Conservation (phyloP, 1,140 invertebrate genomes). For the Saccostrea echinata region DNA sequence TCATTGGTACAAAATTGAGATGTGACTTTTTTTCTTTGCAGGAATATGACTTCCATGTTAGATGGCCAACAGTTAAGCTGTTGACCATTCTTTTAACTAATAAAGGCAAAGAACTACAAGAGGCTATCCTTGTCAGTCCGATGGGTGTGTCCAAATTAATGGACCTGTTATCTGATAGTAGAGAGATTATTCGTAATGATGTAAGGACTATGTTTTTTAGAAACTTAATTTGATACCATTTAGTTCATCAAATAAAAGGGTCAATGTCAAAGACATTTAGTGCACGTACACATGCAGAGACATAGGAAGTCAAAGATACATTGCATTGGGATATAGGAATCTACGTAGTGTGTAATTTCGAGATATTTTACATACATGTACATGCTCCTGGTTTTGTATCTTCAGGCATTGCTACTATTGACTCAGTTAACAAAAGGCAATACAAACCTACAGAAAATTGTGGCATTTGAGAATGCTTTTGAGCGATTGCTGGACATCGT, state of each 20-base stretch:
- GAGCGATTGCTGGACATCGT: conserved; percentile 97
- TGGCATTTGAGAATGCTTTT: conserved; percentile 99
- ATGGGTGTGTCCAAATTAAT: conserved; percentile 99
- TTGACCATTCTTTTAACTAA: conserved; percentile 85
- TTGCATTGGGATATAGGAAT: too few species aligned
- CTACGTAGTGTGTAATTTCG: too few species aligned
- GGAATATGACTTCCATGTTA: conserved; percentile 94
- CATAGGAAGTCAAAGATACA: too few species aligned
- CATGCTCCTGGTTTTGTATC: conserved; percentile 51
- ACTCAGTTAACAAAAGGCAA: conserved; percentile 97
- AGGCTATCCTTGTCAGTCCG: conserved; percentile 95
- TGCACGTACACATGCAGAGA: too few species aligned
- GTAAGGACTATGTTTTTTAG: conserved; percentile 80
- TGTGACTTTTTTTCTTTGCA: conserved; percentile 59
- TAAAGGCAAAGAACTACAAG: conserved; percentile 92
- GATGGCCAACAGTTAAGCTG: conserved; percentile 85
- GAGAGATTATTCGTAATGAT: conserved; percentile 98
- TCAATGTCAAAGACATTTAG: too few species aligned
- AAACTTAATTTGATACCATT: too few species aligned
- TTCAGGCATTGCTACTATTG: conserved; percentile 91
- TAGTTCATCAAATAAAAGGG: too few species aligned
- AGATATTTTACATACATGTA: not conserved
- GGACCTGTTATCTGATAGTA: conserved; percentile 94
- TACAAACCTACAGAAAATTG: conserved; percentile 99
- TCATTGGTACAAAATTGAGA: not conserved